phyloP scores from a whole-genome alignment of 1,140 invertebrate genomes.

The Drosophila parabipectinata region DNA sequence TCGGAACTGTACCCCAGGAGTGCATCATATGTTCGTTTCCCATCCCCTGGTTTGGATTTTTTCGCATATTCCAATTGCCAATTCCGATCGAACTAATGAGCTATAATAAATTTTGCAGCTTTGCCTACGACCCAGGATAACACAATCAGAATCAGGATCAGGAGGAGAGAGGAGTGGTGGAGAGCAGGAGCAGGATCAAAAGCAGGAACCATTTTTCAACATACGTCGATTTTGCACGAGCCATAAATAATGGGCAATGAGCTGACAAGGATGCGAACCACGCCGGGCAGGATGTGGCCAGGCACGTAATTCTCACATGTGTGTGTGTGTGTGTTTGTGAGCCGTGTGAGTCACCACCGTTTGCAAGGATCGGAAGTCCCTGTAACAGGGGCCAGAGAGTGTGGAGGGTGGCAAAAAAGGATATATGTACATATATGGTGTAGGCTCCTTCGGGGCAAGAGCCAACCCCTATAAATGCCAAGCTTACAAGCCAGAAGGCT shows the following conservation, averaged over 20 bases:
- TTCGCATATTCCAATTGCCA: constrained; percentile 31
- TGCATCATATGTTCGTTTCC: neutral
- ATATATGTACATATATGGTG: constrained; percentile 12
- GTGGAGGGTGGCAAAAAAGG: constrained; percentile 29
- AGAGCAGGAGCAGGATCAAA: neutral
- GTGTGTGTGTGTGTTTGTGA: neutral
- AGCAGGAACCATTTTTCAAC: constrained; percentile 71
- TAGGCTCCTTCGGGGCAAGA: constrained; percentile 4
- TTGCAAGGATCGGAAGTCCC: constrained; percentile 44
- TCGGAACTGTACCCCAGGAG: constrained; percentile 27
- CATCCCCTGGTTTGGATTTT: neutral
- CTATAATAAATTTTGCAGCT: constrained; percentile 77
- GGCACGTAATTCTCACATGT: constrained; percentile 52
- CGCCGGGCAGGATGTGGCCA: constrained; percentile 60
- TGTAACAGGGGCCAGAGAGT: constrained; percentile 56
- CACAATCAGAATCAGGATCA: neutral
- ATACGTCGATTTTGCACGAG: constrained; percentile 76
- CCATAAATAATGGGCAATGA: constrained; percentile 74
- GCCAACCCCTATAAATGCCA: constrained; percentile 74
- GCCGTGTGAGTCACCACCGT: constrained; percentile 10
- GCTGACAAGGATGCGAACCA: constrained; percentile 52
- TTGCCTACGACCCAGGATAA: constrained; percentile 5
- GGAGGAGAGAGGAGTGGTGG: neutral
- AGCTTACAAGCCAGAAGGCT: constrained; percentile 56
- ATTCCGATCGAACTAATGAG: constrained; percentile 66